Conservation (phyloP, 1,140 invertebrate genomes). For the Drosophila biarmipes region DNA sequence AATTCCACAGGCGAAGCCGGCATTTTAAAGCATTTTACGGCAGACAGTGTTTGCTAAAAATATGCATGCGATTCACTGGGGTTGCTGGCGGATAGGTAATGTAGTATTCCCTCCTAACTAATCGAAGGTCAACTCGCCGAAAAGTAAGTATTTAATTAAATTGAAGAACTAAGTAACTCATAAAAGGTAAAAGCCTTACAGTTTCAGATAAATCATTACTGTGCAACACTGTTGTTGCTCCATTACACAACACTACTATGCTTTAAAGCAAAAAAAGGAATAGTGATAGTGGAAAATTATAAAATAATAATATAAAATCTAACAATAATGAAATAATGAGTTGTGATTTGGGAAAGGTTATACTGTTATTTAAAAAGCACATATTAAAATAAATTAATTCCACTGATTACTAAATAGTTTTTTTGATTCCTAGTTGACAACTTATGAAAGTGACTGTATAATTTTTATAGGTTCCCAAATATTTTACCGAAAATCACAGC, state of each 20-base stretch:
- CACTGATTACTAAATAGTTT: neutral
- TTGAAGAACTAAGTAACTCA: no score
- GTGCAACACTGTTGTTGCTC: no score
- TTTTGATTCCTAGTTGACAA: neutral
- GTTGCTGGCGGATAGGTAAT: neutral
- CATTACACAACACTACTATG: no score
- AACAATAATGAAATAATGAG: no score
- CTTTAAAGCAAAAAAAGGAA: no score
- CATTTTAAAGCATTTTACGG: constrained; percentile 57
- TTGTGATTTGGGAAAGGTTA: no score
- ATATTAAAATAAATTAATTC: no score
- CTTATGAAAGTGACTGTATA: neutral
- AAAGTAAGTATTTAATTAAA: neutral
- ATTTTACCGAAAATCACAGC: constrained; percentile 24
- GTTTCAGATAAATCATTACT: no score
- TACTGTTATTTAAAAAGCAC: no score
- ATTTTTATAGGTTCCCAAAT: neutral
- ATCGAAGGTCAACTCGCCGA: neutral
- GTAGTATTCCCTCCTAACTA: neutral
- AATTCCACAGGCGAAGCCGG: constrained; percentile 45
- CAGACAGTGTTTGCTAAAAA: constrained; percentile 39
- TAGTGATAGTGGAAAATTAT: no score
- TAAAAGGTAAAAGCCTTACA: no score
- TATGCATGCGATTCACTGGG: constrained; percentile 17
- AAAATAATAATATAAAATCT: no score